A percentile compares a stretch with the other conserved stretches of the same genome.
These are phyloP conservation scores for Vulpes ferrilata DNA, from an alignment of 2,113 vertebrate genomes.

Conservation along the genomic window DNA sequence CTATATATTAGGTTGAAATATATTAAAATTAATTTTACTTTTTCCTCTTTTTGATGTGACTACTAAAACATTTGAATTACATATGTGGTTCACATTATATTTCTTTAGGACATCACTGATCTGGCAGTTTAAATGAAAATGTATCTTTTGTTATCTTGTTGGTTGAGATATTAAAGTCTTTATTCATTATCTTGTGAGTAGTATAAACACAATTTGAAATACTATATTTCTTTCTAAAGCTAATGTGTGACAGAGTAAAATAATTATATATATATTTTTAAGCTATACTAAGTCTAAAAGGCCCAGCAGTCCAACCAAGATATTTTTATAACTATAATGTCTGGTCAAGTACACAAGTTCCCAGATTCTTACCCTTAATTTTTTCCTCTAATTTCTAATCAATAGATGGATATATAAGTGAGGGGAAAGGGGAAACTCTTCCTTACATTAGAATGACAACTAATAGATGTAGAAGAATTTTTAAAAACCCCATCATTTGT, in stretches of 20 bases:
- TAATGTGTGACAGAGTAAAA: background rate
- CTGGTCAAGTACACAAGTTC: background rate
- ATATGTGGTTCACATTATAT: background rate
- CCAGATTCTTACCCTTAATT: background rate
- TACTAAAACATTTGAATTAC: background rate
- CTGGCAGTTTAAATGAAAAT: background rate
- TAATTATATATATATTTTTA: background rate
- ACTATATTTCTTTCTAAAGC: conserved; percentile 7
- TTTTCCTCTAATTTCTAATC: background rate
- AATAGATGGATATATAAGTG: background rate
- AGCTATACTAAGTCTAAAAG: background rate
- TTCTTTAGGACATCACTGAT: background rate
- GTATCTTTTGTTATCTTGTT: background rate
- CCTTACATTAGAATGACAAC: background rate
- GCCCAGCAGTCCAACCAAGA: background rate
- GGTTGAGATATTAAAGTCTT: background rate
- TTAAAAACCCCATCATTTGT: background rate
- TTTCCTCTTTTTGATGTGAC: background rate
- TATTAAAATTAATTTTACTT: background rate
- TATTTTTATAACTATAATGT: background rate
- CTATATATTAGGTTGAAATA: background rate
- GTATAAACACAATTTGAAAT: background rate
- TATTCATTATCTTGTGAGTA: background rate
- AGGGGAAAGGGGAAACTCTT: background rate
- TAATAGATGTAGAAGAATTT: background rate